A percentile compares a stretch with the other conserved stretches of the same genome.
phyloP scores from a whole-genome alignment of 1,140 invertebrate species.

The Ceratina japonica region DNA sequence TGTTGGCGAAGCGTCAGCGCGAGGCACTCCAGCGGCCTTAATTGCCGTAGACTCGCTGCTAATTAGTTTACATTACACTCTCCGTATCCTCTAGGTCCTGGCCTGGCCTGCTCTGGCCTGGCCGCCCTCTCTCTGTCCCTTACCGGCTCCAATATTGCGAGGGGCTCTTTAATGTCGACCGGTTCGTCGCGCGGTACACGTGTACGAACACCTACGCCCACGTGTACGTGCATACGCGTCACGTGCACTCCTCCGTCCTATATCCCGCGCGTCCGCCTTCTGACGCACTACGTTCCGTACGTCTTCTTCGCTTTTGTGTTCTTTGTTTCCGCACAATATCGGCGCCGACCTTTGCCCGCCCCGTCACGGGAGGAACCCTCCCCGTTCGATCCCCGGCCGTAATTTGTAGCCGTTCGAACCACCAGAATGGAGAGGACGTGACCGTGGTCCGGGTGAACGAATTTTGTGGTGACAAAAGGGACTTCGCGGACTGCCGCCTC shows the following conservation, averaged over 20 bases:
- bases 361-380: too few species aligned
- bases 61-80: constrained; percentile 80
- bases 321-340: neutral
- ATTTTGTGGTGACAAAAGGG: neutral
- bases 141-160: constrained; percentile 68
- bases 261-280: neutral
- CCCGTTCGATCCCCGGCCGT: too few species aligned
- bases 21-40: constrained; percentile 75
- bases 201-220: constrained; percentile 11
- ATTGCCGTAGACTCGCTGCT: constrained; percentile 78
- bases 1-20: constrained; percentile 70
- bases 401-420: constrained; percentile 9
- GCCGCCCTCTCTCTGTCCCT: constrained; percentile 59
- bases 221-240: constrained; percentile 25
- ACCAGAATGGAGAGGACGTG: neutral
- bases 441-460: neutral
- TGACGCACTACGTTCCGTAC: constrained; percentile 6
- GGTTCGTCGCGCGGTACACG: constrained; percentile 30
- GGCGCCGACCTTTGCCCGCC: neutral
- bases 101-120: constrained; percentile 60
- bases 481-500: neutral
- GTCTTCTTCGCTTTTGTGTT: neutral
- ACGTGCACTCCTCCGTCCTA: constrained; percentile 6
- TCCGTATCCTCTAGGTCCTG: constrained; percentile 71
- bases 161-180: constrained; percentile 69